Percentiles rank a stretch among this genome's conserved stretches.
These are phyloP conservation scores for Knipowitschia caucasica DNA, from an alignment of 2,797 vertebrate genomes.

Conservation along the genomic window DNA sequence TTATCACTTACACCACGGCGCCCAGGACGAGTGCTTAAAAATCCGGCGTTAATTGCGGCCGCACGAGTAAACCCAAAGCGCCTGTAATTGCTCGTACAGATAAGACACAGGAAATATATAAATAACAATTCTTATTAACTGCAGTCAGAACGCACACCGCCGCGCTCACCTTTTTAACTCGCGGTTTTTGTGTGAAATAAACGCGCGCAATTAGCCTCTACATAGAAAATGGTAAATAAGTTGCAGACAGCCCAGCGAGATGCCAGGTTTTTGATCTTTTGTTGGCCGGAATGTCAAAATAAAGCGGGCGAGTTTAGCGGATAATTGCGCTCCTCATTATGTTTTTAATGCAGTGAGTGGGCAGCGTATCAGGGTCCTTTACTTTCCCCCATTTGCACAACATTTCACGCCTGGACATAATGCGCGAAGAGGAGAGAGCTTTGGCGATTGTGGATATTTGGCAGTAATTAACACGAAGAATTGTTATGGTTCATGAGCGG, in stretches of 20 bases:
- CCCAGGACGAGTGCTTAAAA: background rate
- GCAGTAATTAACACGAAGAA: constrained; percentile 48
- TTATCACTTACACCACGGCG: background rate
- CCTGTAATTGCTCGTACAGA: constrained; percentile 12
- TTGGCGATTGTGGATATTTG: constrained; percentile 49
- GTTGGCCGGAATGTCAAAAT: constrained; percentile 52
- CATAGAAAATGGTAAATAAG: constrained; percentile 34
- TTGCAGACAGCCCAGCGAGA: constrained; percentile 19
- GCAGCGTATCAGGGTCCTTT: constrained; percentile 31
- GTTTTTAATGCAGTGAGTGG: constrained; percentile 38
- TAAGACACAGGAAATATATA: constrained; percentile 7
- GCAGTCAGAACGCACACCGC: background rate
- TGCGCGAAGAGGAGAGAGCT: constrained; percentile 24
- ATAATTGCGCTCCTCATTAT: constrained; percentile 47
- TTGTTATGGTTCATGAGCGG: constrained; percentile 43
- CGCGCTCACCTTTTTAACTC: constrained; percentile 24
- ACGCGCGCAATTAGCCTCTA: constrained; percentile 26
- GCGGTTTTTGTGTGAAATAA: constrained; percentile 9
- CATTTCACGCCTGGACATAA: constrained; percentile 27
- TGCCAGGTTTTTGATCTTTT: constrained; percentile 48
- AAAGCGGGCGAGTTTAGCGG: constrained; percentile 32
- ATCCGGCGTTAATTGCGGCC: background rate
- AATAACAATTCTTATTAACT: constrained; percentile 1
- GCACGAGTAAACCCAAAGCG: constrained; percentile 4
- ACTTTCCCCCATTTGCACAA: constrained; percentile 25